These are phyloP conservation scores for Kradibia gibbosae DNA, from an alignment of 1,140 invertebrate genomes.

Conservation along the genomic window DNA sequence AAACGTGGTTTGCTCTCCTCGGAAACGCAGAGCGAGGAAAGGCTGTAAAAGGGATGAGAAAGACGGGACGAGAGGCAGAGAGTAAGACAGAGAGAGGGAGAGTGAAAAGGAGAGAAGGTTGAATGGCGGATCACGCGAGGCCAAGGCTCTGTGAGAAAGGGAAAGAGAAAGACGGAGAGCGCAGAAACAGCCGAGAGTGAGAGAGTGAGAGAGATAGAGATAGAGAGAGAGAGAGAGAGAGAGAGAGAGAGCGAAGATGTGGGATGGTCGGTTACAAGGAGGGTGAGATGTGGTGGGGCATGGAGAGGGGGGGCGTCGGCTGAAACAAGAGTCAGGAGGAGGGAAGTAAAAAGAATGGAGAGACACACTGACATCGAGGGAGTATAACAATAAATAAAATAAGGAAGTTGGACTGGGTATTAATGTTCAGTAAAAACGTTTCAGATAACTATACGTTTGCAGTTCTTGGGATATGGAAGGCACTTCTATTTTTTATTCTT, in stretches of 20 bases:
- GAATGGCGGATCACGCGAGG: constrained; percentile 52
- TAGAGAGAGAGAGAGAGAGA: constrained; percentile 51
- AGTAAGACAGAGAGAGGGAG: constrained; percentile 56
- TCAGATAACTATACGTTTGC: constrained; percentile 52
- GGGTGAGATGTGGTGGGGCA: constrained; percentile 61
- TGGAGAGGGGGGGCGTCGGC: constrained; percentile 57
- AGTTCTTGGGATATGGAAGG: constrained; percentile 44
- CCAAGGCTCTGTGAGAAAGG: constrained; percentile 39
- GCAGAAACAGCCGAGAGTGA: constrained; percentile 49
- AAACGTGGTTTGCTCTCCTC: constrained; percentile 52
- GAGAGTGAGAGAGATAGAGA: constrained; percentile 55
- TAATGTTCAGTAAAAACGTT: constrained; percentile 51
- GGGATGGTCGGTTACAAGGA: constrained; percentile 50
- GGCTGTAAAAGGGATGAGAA: constrained; percentile 57
- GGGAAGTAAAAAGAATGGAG: constrained; percentile 46
- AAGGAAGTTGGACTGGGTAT: constrained; percentile 51
- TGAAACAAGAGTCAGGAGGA: constrained; percentile 57
- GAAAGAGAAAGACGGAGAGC: constrained; percentile 51
- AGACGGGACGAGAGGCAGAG: constrained; percentile 49
- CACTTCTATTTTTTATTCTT: constrained; percentile 11
- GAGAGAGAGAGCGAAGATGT: constrained; percentile 52
- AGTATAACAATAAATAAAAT: constrained; percentile 52
- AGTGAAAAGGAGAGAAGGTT: constrained; percentile 49
- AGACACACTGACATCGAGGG: constrained; percentile 37
- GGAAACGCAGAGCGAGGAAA: constrained; percentile 57